Base-by-base conservation (phyloP, 2,797 vertebrate genomes). In the Premnoplex brunnescens region DNA sequence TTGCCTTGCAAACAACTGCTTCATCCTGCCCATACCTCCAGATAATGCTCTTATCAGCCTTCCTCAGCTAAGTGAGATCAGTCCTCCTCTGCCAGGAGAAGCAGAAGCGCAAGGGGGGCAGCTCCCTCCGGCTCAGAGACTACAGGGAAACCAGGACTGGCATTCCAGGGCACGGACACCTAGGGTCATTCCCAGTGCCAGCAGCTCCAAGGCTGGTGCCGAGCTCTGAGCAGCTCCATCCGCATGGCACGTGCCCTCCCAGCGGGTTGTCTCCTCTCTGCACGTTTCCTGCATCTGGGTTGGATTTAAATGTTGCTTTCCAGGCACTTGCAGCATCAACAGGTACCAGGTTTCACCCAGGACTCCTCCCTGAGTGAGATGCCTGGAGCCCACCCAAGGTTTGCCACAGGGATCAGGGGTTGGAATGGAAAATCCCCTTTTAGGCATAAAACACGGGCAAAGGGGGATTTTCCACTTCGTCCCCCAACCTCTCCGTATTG, bases 21-120 rank as follows among this genome's bases (percentile, higher is more conserved):
- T 78, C 88, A 28, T 52, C 37, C 85, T 9, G 34, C 54, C 85
- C 21, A 0, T 2, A 2, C 32, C 79, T 79, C 46, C 59, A 1
- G 88, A 62, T 94, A 96, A 95, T 85, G 86, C 94, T 90, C 95
- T 96, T 95, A 95, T 88, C 94, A 83, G 91, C 68, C 88, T 72
- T 30, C 36, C 68, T 19, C 95, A 95, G 95, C 37, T 41, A 2
- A 28, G 62, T 5, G 14, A 64, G 62, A 60, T 75, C 74, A 71
- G 81, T 10, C 7, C 3, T 17, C 69, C 77, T 39, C 23, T 46
- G 73, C 56, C 81, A 39, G 74, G 48, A 89, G 76, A 7, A n/a
- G 14, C 14, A 52, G 82, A 15, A 51, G 21, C 2, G 17, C 15
- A 7, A 49, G 48, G 49, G 5, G 4, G 89, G 89, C 79, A 43